Conservation (phyloP, 2,888 invertebrate species). For the Rhynchonema sp. region DNA sequence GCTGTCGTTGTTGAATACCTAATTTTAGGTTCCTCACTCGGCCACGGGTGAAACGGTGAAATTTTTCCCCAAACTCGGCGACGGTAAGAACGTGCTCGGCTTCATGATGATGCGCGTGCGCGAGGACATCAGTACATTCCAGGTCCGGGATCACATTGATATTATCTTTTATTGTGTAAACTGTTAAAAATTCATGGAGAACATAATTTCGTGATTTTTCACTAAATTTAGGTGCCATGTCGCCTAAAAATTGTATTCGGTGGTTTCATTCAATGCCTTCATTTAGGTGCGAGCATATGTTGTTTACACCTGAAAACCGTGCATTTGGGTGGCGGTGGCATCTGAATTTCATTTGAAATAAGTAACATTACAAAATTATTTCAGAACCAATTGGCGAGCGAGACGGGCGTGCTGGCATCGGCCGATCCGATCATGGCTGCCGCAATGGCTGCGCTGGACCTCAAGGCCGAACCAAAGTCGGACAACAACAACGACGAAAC, state of each 20-base stretch:
- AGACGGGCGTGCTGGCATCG: not conserved
- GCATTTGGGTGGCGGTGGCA: too few relatives aligned
- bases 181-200: not conserved
- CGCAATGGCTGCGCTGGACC: not conserved
- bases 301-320: too few relatives aligned
- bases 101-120: slow-evolving; percentile 12
- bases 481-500: not conserved
- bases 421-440: slow-evolving; percentile 1
- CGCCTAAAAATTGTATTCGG: not conserved
- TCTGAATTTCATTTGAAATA: too few relatives aligned
- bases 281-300: too few relatives aligned
- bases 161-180: not conserved
- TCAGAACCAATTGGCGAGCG: not conserved
- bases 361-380: too few relatives aligned
- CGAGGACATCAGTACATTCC: not conserved
- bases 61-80: slow-evolving; percentile 11
- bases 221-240: not conserved
- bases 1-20: not conserved
- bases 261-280: not conserved
- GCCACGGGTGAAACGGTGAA: slow-evolving; percentile 8
- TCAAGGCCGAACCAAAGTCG: not conserved
- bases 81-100: slow-evolving; percentile 13
- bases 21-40: slow-evolving; percentile 11
- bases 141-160: not conserved
- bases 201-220: too few relatives aligned